These are phyloP conservation scores for Chrysochloris asiatica DNA, from an alignment of 2,113 vertebrate genomes.

Conservation along the genomic window DNA sequence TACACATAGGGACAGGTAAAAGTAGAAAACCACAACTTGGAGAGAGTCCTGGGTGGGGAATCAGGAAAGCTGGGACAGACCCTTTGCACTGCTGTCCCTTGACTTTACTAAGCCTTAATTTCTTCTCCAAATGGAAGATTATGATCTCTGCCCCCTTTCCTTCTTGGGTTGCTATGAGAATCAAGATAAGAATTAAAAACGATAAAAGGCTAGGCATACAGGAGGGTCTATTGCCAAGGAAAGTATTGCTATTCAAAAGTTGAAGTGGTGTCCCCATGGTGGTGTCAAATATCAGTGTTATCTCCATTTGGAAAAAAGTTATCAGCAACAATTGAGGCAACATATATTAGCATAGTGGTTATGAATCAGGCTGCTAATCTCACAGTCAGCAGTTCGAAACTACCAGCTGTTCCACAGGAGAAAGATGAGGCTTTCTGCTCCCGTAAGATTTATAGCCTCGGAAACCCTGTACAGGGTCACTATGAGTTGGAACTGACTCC, in stretches of 20 bases:
- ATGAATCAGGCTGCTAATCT: too few relatives aligned
- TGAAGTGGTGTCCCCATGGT: background rate
- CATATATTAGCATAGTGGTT: too few relatives aligned
- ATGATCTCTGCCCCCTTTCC: background rate
- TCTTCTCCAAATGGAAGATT: background rate
- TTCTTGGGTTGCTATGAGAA: background rate
- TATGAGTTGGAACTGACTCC: too few relatives aligned
- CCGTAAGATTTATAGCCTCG: too few relatives aligned
- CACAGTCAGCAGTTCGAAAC: too few relatives aligned
- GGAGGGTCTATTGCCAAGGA: constrained; percentile 16
- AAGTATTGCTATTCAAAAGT: constrained; percentile 7
- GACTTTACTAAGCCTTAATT: background rate
- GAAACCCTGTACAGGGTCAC: too few relatives aligned
- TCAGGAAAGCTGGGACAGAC: background rate
- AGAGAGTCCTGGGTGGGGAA: background rate
- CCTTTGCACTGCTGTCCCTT: background rate
- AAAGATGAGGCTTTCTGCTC: too few relatives aligned
- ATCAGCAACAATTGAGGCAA: background rate
- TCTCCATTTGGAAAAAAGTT: background rate
- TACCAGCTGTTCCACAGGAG: too few relatives aligned
- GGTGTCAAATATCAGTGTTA: background rate
- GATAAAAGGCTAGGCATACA: background rate
- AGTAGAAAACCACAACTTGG: background rate
- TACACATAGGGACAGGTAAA: background rate
- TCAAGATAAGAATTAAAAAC: constrained; percentile 19